Conservation (phyloP, 2,888 invertebrate genomes). For the Agrypnus murinus region DNA sequence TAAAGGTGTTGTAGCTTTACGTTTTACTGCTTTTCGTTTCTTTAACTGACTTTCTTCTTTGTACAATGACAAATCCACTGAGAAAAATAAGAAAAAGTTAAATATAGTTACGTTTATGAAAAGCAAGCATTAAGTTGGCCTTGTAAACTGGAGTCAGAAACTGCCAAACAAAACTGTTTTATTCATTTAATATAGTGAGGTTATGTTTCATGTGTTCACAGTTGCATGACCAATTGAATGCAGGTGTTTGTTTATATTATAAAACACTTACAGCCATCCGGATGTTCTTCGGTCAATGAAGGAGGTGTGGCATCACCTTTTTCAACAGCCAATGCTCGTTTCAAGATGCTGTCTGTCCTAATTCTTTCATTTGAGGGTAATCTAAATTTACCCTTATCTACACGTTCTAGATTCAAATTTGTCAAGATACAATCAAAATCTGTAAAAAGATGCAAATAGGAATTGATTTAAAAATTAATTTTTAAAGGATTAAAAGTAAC, state of each 20-base stretch:
- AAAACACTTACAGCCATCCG: constrained; percentile 85
- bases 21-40: constrained; percentile 69
- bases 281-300: constrained; percentile 86
- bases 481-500: constrained; percentile 10
- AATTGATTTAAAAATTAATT: constrained; percentile 23
- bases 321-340: constrained; percentile 88
- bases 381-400: constrained; percentile 81
- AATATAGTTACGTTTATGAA: neutral
- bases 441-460: constrained; percentile 60
- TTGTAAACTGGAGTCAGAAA: neutral
- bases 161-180: too few species aligned
- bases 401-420: constrained; percentile 84
- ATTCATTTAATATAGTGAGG: too few species aligned
- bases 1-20: constrained; percentile 60
- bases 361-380: constrained; percentile 84
- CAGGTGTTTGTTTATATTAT: too few species aligned
- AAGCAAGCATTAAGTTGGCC: neutral
- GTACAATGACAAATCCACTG: constrained; percentile 89
- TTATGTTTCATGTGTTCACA: too few species aligned
- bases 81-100: neutral
- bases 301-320: constrained; percentile 78
- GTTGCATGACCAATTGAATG: too few species aligned
- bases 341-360: constrained; percentile 88
- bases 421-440: constrained; percentile 93
- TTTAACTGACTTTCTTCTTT: constrained; percentile 87